Evolutionary conservation across 2,888 invertebrate species (phyloP).

Genomic region (Bellardia pandia): DNA sequence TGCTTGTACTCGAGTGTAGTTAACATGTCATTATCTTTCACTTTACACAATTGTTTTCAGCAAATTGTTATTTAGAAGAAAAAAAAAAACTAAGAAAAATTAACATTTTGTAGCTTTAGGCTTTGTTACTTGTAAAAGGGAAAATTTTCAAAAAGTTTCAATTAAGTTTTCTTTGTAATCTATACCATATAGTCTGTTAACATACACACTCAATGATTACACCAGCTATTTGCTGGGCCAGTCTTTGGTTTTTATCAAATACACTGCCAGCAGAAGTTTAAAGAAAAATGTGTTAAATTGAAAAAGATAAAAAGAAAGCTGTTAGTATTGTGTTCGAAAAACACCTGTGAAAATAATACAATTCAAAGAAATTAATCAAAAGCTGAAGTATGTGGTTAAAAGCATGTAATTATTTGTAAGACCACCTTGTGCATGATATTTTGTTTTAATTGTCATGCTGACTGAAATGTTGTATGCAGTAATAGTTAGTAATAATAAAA

Average conservation of each 20-base stretch:
- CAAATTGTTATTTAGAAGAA: constrained; percentile 38
- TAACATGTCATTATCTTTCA: constrained; percentile 72
- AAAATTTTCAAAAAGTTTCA: constrained; percentile 48
- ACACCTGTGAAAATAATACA: background rate
- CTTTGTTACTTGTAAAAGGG: constrained; percentile 49
- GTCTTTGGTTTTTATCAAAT: background rate
- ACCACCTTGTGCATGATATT: too few relatives aligned
- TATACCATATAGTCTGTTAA: background rate
- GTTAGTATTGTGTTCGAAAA: background rate
- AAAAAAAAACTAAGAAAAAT: constrained; percentile 32
- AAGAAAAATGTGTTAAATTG: background rate
- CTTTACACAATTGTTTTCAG: constrained; percentile 54
- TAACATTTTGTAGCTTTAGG: constrained; percentile 55
- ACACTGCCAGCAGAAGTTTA: background rate
- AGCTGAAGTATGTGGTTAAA: constrained; percentile 8
- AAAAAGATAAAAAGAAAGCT: constrained; percentile 6
- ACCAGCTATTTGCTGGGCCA: background rate
- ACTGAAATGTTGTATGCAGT: background rate
- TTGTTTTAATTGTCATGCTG: too few relatives aligned
- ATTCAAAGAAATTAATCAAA: constrained; percentile 15
- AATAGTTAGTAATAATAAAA: background rate
- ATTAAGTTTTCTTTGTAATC: constrained; percentile 44
- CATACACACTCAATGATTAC: background rate
- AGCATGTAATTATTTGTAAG: too few relatives aligned
- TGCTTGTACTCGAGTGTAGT: background rate